Evolutionary conservation across 2,888 invertebrate genomes (phyloP).

Genomic region (Lamellibrachia columna): DNA sequence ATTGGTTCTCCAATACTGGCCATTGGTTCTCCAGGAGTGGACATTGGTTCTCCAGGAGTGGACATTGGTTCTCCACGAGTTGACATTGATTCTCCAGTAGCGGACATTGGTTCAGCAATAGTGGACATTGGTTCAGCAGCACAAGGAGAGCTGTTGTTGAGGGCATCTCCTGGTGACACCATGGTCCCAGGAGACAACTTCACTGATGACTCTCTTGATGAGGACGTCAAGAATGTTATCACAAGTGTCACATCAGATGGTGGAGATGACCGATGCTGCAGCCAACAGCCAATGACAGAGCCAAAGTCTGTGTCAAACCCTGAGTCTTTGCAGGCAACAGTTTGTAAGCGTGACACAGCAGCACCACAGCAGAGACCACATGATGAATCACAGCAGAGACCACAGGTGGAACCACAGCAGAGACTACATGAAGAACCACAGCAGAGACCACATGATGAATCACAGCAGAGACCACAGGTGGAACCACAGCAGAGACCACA

Average conservation of each 20-base stretch:
- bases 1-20: too few species aligned
- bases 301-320: not conserved
- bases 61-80: not conserved
- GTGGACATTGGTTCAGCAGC: not conserved
- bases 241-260: not conserved
- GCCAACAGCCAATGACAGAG: not conserved
- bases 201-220: slow-evolving; percentile 22
- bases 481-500: not conserved
- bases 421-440: slow-evolving; percentile 7
- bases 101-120: not conserved
- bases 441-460: not conserved
- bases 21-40: too few species aligned
- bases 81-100: not conserved
- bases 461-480: not conserved
- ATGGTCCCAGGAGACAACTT: slow-evolving; percentile 13
- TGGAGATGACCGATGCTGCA: not conserved
- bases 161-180: not conserved
- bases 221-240: slow-evolving; percentile 1
- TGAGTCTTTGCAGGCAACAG: not conserved
- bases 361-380: not conserved
- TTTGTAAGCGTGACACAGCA: not conserved
- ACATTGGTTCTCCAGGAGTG: too few species aligned
- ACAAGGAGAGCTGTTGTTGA: not conserved
- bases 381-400: not conserved
- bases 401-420: not conserved